phyloP scores from a whole-genome alignment of 2,888 invertebrate species.

The Dynastes grantii region DNA sequence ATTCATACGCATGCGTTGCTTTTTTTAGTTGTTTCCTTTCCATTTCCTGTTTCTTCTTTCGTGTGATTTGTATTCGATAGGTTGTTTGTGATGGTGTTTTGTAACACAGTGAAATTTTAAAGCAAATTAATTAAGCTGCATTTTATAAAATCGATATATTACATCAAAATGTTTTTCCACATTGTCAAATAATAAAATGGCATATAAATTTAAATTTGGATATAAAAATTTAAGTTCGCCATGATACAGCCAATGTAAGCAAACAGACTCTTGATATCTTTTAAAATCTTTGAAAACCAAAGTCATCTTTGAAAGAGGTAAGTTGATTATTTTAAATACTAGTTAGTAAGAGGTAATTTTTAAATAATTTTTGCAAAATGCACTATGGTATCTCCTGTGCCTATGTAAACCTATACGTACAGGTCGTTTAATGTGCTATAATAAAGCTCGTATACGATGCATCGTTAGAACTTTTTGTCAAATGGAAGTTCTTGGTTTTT shows the following conservation, averaged over 20 bases:
- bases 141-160: background rate
- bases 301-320: conserved; percentile 47
- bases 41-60: too few species aligned
- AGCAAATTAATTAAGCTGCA: background rate
- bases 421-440: conserved; percentile 66
- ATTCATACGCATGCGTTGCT: too few species aligned
- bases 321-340: conserved; percentile 25
- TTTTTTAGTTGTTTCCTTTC: too few species aligned
- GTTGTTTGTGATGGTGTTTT: background rate
- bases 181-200: background rate
- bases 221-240: background rate
- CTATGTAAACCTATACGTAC: conserved; percentile 59
- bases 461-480: conserved; percentile 63
- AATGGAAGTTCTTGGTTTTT: conserved; percentile 60
- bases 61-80: background rate
- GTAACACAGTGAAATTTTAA: background rate
- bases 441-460: conserved; percentile 58
- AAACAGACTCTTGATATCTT: background rate
- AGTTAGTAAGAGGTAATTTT: background rate
- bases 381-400: conserved; percentile 66
- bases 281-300: conserved; percentile 7
- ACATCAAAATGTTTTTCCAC: background rate
- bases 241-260: background rate
- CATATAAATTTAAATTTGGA: background rate
- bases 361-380: conserved; percentile 49